Conservation (phyloP, 2,113 vertebrate genomes). For the Amphilophus citrinellus region DNA sequence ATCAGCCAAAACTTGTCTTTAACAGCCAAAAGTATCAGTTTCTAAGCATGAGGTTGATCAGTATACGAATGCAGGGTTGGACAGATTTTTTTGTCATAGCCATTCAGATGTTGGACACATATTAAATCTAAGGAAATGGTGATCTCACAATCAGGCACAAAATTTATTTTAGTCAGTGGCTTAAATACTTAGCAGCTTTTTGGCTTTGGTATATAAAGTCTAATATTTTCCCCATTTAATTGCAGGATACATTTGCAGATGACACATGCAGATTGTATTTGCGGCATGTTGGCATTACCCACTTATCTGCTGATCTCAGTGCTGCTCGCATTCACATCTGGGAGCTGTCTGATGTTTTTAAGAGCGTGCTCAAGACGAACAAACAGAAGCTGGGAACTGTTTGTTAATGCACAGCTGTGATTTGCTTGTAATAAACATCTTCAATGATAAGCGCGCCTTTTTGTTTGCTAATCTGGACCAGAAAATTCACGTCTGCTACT, state of each 20-base stretch:
- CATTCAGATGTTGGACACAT: not conserved
- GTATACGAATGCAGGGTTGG: not conserved
- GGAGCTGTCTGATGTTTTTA: conserved; percentile 52
- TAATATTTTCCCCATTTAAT: conserved; percentile 30
- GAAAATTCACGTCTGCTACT: conserved; percentile 14
- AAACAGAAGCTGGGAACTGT: conserved; percentile 53
- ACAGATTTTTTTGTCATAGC: not conserved
- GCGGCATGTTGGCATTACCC: conserved; percentile 9
- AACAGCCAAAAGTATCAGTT: not conserved
- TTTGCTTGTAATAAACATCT: conserved; percentile 23
- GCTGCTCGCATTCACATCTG: conserved; percentile 45
- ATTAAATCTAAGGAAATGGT: not conserved
- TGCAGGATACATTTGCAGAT: not conserved
- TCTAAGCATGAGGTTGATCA: not conserved
- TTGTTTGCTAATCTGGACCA: conserved; percentile 37
- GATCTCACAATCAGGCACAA: not conserved
- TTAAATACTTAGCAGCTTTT: conserved; percentile 12
- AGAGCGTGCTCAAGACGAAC: conserved; percentile 44
- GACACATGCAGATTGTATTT: conserved; percentile 31
- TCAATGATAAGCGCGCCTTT: conserved; percentile 9
- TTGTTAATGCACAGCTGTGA: conserved; percentile 55
- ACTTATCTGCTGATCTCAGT: conserved; percentile 44
- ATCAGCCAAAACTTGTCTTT: not conserved
- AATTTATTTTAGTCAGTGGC: not conserved
- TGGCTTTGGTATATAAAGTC: conserved; percentile 1